Evolutionary conservation across 2,797 vertebrate species (phyloP).

Genomic region (Intellagama lesueurii): DNA sequence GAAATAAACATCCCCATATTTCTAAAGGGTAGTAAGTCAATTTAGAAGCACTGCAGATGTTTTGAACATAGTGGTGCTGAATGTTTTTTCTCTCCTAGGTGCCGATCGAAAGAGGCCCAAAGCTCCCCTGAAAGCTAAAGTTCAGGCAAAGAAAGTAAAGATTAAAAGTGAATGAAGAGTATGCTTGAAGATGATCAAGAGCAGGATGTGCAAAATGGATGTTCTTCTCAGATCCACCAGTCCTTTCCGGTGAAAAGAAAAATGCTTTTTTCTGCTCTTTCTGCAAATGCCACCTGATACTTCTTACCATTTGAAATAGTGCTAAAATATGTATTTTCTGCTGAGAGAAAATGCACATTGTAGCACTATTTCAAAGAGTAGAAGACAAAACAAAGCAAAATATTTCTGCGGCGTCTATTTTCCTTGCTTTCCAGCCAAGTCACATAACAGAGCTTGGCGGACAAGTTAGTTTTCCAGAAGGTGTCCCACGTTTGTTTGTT

Average conservation of each 20-base stretch:
- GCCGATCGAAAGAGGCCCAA: background rate
- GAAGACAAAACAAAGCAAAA: background rate
- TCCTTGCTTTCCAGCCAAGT: background rate
- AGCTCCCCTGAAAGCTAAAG: background rate
- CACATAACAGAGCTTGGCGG: background rate
- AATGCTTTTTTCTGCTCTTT: too few relatives aligned
- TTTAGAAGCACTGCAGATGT: background rate
- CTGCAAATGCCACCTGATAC: too few relatives aligned
- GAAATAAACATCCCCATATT: too few relatives aligned
- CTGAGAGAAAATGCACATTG: background rate
- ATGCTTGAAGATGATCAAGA: background rate
- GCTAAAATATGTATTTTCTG: too few relatives aligned
- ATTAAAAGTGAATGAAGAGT: background rate
- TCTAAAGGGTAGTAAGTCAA: background rate
- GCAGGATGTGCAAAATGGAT: background rate
- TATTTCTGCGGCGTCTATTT: background rate
- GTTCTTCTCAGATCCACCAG: too few relatives aligned
- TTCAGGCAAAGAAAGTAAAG: constrained; percentile 1
- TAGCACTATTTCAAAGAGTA: background rate
- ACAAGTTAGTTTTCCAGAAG: background rate
- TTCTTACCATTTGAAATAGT: too few relatives aligned
- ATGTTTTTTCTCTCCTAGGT: background rate
- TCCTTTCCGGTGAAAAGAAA: too few relatives aligned
- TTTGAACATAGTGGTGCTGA: background rate
- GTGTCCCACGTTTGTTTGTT: too few relatives aligned